Percentiles rank a stretch among this genome's conserved stretches.
These are phyloP conservation scores for Todiramphus chloris DNA, from an alignment of 2,113 vertebrate genomes.

Conservation along the genomic window DNA sequence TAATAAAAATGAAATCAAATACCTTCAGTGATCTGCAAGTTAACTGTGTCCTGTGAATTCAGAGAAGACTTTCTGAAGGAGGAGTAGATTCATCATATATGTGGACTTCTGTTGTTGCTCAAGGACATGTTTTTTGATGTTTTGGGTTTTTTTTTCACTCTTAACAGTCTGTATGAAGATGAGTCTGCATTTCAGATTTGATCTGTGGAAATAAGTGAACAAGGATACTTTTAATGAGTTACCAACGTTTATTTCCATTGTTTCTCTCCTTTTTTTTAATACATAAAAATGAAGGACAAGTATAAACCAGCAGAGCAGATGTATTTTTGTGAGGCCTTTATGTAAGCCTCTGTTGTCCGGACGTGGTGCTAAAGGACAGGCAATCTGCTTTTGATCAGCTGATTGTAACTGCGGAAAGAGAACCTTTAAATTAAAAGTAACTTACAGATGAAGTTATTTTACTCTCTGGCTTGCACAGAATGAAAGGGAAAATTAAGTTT, in stretches of 20 bases:
- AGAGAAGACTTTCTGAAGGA: slow-evolving; percentile 39
- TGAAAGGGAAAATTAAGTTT: slow-evolving; percentile 64
- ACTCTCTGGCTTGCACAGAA: slow-evolving; percentile 53
- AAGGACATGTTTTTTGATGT: background rate
- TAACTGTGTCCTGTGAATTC: slow-evolving; percentile 34
- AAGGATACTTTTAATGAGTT: slow-evolving; percentile 18
- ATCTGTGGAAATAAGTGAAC: slow-evolving; percentile 40
- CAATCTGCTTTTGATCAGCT: slow-evolving; percentile 64
- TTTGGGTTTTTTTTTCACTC: background rate
- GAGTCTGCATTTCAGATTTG: background rate
- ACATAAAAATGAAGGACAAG: slow-evolving; percentile 53
- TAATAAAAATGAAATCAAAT: slow-evolving; percentile 44
- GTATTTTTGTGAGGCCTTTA: slow-evolving; percentile 39
- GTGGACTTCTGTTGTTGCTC: background rate
- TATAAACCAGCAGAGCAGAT: slow-evolving; percentile 31
- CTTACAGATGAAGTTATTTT: slow-evolving; percentile 55
- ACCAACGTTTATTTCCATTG: background rate
- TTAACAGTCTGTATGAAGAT: background rate
- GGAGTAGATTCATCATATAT: slow-evolving; percentile 8
- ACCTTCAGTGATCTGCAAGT: background rate
- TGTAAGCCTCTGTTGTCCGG: slow-evolving; percentile 47
- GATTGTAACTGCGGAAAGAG: slow-evolving; percentile 42
- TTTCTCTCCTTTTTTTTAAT: slow-evolving; percentile 4
- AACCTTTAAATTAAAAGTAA: slow-evolving; percentile 54
- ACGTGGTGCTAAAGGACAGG: slow-evolving; percentile 62